Base-by-base conservation (phyloP, 1,140 invertebrate genomes). In the Tribolium madens region DNA sequence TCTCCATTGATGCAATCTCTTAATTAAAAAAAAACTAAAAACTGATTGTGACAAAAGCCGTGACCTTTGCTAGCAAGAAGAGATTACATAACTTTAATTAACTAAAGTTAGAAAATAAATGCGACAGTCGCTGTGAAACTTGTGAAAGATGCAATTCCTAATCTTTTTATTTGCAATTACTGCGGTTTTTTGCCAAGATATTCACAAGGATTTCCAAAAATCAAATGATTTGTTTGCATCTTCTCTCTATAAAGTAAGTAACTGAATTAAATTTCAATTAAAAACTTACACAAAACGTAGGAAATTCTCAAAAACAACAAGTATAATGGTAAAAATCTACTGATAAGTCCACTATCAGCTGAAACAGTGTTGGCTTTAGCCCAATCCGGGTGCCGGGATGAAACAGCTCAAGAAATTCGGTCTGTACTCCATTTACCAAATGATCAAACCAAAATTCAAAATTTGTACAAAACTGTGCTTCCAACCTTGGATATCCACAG, bases 351-450 rank as follows among this genome's bases (percentile, higher is more conserved):
- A 3, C n/a, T 42, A n/a, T 42, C 36, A 0, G 36, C 36, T 10
- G 36, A 42, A 42, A 42, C 36, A 42, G 36, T 42, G n/a, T n/a
- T 42, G 36, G 36, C 36, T 42, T n/a, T 42, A 1, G 36, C n/a
- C 0, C 83, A 84, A 76, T 76, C 82, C 9, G 91, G 91, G 10
- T 87, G 90, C 12, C 81, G 83, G 75, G 88, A 87, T 1, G 81
- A 86, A 14, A 92, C 92, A 0, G 85, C 85, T 5, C 73, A 86
- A 12, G 86, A 91, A 83, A 85, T 92, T 12, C 82, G 83, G 12
- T 80, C 36, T 15, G 76, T 57, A 3, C 33, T 83, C 10, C 64
- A 69, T 15, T 57, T 83, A 18, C 80, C 81, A 0, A 36, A 78
- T 1, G 72, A 74, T 4, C 15, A 50, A 3, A 69, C 46, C 7